Conservation (phyloP, 2,888 invertebrate species). For the Ommatoiulus sabulosus region DNA sequence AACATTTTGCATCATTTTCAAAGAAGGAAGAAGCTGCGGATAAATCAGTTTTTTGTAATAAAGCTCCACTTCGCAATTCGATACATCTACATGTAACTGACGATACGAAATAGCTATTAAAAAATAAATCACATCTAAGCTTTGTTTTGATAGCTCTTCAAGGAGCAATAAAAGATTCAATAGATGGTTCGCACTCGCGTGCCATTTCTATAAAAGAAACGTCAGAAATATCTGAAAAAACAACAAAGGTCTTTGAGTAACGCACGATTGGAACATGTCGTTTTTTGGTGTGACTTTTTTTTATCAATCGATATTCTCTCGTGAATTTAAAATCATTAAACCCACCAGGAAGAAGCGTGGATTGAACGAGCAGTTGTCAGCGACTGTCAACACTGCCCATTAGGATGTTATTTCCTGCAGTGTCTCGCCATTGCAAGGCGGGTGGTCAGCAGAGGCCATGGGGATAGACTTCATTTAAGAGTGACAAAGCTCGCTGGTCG, state of each 20-base stretch:
- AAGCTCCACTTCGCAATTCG: neutral
- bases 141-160: neutral
- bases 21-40: neutral
- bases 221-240: neutral
- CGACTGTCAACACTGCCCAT: neutral
- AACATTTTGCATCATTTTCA: too few species aligned
- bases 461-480: neutral
- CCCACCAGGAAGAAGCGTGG: neutral
- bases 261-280: neutral
- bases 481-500: too few species aligned
- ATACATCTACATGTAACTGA: neutral
- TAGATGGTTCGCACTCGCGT: too few species aligned
- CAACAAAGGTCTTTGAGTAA: neutral
- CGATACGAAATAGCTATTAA: neutral
- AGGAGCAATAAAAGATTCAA: neutral
- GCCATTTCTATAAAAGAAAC: neutral
- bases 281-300: neutral
- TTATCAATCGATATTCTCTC: too few species aligned
- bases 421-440: neutral
- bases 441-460: neutral
- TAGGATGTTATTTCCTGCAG: neutral
- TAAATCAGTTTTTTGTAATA: neutral
- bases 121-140: neutral
- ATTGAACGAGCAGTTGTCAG: neutral
- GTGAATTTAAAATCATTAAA: neutral